Evolutionary conservation across 2,797 vertebrate genomes (phyloP).

Genomic region (Tragopan temminckii): DNA sequence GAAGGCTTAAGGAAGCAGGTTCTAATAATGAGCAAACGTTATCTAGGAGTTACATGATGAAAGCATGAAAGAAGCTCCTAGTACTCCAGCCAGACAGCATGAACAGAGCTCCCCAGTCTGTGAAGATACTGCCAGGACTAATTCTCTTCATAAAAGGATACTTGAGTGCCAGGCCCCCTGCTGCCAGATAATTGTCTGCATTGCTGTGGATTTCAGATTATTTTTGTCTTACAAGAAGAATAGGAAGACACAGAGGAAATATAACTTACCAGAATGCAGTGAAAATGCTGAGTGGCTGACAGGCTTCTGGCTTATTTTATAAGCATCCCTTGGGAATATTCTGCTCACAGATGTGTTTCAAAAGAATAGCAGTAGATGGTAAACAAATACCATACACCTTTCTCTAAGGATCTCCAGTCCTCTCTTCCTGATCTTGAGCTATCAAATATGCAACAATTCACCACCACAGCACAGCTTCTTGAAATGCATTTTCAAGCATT

Average conservation of each 20-base stretch:
- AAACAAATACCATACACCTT: conserved; percentile 44
- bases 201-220: neutral
- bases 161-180: neutral
- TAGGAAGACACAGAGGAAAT: conserved; percentile 14
- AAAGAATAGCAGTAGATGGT: conserved; percentile 37
- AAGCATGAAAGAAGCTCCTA: neutral
- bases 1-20: neutral
- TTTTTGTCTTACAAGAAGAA: neutral
- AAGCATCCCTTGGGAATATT: conserved; percentile 30
- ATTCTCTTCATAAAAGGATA: neutral
- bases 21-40: neutral
- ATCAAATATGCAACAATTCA: neutral
- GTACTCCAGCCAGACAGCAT: neutral
- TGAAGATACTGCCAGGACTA: neutral
- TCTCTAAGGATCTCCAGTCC: neutral
- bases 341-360: conserved; percentile 44
- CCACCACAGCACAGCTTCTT: neutral
- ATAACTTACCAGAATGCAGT: neutral
- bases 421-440: neutral
- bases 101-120: neutral
- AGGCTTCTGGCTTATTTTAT: conserved; percentile 19
- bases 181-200: conserved; percentile 5
- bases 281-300: conserved; percentile 32
- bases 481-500: conserved; percentile 7
- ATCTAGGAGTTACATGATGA: neutral